These are phyloP conservation scores for Panurus biarmicus DNA, from an alignment of 2,113 vertebrate species.

Conservation along the genomic window DNA sequence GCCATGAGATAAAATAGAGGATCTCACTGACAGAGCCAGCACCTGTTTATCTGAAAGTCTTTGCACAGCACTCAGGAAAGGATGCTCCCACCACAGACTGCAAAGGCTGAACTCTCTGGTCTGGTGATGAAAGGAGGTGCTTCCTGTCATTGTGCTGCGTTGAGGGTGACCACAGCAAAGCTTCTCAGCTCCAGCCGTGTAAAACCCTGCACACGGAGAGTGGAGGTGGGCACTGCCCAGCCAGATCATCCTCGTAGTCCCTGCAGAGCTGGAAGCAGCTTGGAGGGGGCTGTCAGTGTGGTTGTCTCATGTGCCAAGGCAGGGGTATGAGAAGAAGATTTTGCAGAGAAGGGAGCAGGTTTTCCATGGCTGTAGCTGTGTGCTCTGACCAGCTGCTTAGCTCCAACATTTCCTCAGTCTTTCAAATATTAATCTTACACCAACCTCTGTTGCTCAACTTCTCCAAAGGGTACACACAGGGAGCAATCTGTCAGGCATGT, in stretches of 20 bases:
- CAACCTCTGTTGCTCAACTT: not conserved
- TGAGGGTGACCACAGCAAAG: not conserved
- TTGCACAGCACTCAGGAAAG: not conserved
- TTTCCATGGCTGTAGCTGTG: not conserved
- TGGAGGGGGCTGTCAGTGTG: not conserved
- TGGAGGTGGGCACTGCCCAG: not conserved
- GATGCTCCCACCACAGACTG: not conserved
- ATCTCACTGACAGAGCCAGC: not conserved
- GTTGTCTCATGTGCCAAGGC: not conserved
- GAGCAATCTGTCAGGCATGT: not conserved
- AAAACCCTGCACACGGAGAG: rapidly evolving
- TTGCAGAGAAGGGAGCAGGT: not conserved
- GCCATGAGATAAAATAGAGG: not conserved
- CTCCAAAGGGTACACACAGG: not conserved
- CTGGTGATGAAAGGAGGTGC: not conserved
- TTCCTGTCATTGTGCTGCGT: not conserved
- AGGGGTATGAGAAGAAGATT: not conserved
- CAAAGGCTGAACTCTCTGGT: not conserved
- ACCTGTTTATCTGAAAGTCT: not conserved
- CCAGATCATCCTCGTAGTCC: not conserved
- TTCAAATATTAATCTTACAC: not conserved
- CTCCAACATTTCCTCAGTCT: not conserved
- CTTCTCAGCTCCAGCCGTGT: not conserved
- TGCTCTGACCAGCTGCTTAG: not conserved
- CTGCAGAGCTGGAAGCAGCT: not conserved